phyloP scores from a whole-genome alignment of 1,140 invertebrate species.

The Meloidogyne chitwoodi region DNA sequence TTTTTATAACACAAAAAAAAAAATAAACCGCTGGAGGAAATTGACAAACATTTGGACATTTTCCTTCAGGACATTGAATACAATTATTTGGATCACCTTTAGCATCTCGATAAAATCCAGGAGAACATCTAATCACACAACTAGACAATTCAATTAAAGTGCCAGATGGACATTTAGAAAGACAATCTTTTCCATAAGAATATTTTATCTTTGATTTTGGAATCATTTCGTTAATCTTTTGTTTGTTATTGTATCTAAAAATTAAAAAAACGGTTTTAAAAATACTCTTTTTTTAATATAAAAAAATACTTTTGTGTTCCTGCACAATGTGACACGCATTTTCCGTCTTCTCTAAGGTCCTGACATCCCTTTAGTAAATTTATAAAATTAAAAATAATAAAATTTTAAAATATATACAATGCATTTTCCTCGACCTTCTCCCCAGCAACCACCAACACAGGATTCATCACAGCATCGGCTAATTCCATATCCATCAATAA shows the following conservation, averaged over 20 bases:
- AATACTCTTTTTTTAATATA: background rate
- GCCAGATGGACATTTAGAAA: conserved; percentile 21
- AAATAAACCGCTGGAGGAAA: conserved; percentile 10
- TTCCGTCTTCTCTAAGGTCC: conserved; percentile 41
- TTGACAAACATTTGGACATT: conserved; percentile 26
- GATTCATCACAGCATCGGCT: conserved; percentile 41
- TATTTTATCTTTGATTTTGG: background rate
- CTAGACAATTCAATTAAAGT: conserved; percentile 36
- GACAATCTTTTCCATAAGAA: background rate
- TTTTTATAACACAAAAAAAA: background rate
- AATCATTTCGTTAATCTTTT: background rate
- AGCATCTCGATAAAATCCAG: conserved; percentile 31
- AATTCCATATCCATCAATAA: conserved; percentile 3
- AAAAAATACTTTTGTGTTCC: conserved; percentile 32
- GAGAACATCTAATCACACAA: conserved; percentile 38
- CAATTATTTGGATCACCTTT: conserved; percentile 27
- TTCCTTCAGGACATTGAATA: conserved; percentile 31
- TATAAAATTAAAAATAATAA: background rate
- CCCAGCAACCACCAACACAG: conserved; percentile 36
- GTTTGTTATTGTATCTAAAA: background rate
- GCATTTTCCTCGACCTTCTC: conserved; percentile 44
- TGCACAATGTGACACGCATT: conserved; percentile 31
- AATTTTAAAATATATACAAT: too few species aligned
- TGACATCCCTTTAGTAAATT: conserved; percentile 35
- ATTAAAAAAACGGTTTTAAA: background rate